Percentiles rank a stretch among this genome's conserved stretches.
Conservation (phyloP, 2,888 invertebrate species). For the Ophioninae sp. region DNA sequence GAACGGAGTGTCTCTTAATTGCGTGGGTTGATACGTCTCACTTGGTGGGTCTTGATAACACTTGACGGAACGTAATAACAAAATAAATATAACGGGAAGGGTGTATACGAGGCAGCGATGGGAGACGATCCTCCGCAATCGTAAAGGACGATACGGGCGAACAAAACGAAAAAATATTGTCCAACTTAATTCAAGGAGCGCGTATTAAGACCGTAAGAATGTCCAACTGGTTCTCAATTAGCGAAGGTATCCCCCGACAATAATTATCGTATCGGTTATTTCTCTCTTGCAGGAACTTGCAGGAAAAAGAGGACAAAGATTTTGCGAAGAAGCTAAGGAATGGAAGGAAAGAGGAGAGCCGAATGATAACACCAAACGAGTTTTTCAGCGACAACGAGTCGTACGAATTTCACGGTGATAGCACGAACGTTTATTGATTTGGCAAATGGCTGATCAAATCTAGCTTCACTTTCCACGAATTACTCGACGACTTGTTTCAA, state of each 20-base stretch:
- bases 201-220: constrained; percentile 48
- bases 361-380: constrained; percentile 34
- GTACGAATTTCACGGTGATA: not conserved
- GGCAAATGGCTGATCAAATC: not conserved
- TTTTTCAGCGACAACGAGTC: constrained; percentile 4
- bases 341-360: not conserved
- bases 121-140: constrained; percentile 17
- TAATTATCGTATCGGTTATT: constrained; percentile 36
- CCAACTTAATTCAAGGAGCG: constrained; percentile 43
- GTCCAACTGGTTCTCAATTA: constrained; percentile 66
- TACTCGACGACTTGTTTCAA: not conserved
- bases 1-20: constrained; percentile 57
- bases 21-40: constrained; percentile 60
- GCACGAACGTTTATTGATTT: not conserved
- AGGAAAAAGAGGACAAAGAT: not conserved
- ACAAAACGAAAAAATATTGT: not conserved
- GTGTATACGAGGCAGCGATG: constrained; percentile 33
- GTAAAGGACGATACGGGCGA: constrained; percentile 15
- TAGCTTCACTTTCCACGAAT: not conserved
- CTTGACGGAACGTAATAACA: constrained; percentile 40
- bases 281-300: constrained; percentile 23
- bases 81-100: constrained; percentile 24
- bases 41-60: constrained; percentile 60
- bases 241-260: constrained; percentile 57
- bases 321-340: not conserved